These are phyloP conservation scores for Strigops habroptila DNA, from an alignment of 2,113 vertebrate species.

Conservation along the genomic window DNA sequence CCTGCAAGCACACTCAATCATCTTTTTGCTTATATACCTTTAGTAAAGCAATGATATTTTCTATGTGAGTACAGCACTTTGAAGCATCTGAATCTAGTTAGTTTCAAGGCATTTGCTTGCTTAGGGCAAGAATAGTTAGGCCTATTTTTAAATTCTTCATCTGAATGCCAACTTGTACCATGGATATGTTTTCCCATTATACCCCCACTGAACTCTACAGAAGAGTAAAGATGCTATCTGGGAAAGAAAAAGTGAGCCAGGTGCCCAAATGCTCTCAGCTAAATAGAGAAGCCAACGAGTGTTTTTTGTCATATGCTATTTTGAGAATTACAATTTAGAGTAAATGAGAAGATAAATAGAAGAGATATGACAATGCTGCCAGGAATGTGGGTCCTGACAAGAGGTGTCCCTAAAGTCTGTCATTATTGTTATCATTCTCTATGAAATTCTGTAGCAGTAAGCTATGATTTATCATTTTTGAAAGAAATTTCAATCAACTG, in stretches of 20 bases:
- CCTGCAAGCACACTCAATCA: background rate
- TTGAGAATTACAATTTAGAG: background rate
- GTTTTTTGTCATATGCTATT: slow-evolving; percentile 1
- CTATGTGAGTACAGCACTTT: background rate
- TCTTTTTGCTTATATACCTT: background rate
- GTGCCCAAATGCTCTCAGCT: background rate
- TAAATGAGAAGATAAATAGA: background rate
- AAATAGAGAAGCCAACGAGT: background rate
- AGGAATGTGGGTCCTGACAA: background rate
- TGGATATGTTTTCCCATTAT: background rate
- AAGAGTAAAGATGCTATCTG: background rate
- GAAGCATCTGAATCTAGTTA: background rate
- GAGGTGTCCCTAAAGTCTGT: background rate
- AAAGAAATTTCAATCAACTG: background rate
- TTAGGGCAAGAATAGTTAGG: background rate
- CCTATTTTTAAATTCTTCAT: slow-evolving; percentile 6
- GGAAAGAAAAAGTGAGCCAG: background rate
- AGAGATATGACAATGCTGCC: fast-evolving
- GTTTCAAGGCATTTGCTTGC: background rate
- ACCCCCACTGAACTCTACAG: background rate
- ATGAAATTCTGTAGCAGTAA: background rate
- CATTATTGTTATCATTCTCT: background rate
- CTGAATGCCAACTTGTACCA: background rate
- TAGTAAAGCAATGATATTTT: background rate
- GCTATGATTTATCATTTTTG: background rate